These are phyloP conservation scores for Hafferia zeledoni DNA, from an alignment of 2,797 vertebrate species.

Conservation along the genomic window DNA sequence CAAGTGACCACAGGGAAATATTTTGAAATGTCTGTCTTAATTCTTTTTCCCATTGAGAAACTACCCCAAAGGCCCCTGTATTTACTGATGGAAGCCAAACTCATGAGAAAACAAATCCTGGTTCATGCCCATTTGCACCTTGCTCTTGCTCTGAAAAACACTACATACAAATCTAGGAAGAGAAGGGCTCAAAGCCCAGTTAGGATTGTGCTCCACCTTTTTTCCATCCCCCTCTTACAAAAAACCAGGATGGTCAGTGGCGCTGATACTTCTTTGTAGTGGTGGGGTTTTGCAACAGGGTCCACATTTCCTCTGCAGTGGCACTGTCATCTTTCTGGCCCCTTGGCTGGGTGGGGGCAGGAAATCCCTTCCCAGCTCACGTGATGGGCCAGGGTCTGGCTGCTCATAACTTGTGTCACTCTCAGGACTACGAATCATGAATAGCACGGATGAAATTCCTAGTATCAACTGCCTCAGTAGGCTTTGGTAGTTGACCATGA, in stretches of 20 bases:
- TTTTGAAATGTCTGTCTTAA: neutral
- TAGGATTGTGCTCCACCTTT: neutral
- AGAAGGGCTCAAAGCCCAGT: neutral
- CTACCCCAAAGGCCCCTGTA: neutral
- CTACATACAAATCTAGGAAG: neutral
- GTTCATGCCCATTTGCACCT: neutral
- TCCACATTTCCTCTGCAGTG: neutral
- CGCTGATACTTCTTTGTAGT: neutral
- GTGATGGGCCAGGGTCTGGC: neutral
- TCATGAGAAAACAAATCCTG: neutral
- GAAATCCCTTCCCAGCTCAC: neutral
- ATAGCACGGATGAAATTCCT: neutral
- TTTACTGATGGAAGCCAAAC: neutral
- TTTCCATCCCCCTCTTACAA: neutral
- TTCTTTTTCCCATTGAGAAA: neutral
- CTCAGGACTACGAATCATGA: neutral
- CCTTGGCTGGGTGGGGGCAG: rapidly evolving
- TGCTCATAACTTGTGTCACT: neutral
- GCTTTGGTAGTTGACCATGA: neutral
- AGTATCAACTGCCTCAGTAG: neutral
- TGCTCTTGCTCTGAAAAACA: neutral
- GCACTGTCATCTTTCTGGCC: rapidly evolving
- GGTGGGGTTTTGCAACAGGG: neutral
- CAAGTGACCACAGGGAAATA: neutral
- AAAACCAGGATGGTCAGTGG: neutral